Conservation (phyloP, 2,113 vertebrate genomes). For the Rhea americana region DNA sequence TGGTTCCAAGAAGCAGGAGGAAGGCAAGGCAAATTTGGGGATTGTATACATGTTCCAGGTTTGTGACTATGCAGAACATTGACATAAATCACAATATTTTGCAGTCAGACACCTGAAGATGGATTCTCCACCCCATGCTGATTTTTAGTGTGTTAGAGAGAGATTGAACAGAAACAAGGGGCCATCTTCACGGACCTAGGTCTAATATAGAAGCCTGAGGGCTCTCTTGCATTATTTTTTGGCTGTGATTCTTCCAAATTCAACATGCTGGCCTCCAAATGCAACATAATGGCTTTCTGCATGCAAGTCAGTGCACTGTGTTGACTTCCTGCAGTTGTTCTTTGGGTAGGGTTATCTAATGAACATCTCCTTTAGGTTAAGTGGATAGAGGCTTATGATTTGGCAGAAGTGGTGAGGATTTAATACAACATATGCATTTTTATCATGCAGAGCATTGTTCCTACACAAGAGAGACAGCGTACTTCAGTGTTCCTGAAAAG, state of each 20-base stretch:
- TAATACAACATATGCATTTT: background rate
- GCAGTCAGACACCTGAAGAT: background rate
- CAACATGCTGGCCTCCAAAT: background rate
- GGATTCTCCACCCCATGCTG: background rate
- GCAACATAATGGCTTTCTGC: background rate
- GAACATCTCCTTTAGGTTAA: background rate
- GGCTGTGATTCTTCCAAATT: background rate
- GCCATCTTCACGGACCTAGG: fast-evolving
- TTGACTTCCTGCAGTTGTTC: background rate
- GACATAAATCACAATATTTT: background rate
- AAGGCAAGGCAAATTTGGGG: background rate
- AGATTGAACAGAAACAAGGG: background rate
- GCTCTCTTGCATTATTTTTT: background rate
- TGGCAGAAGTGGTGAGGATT: background rate
- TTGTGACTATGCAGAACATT: background rate
- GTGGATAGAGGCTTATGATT: background rate
- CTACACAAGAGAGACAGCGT: background rate
- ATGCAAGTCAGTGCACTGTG: fast-evolving
- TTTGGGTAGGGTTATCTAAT: background rate
- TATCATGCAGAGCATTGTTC: background rate
- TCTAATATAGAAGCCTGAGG: background rate
- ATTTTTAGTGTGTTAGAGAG: background rate
- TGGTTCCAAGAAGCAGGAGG: fast-evolving
- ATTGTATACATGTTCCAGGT: background rate
- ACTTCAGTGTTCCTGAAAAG: background rate